A percentile compares a stretch with the other conserved stretches of the same genome.
phyloP scores from a whole-genome alignment of 2,888 invertebrate genomes.

The Phorcus lineatus region DNA sequence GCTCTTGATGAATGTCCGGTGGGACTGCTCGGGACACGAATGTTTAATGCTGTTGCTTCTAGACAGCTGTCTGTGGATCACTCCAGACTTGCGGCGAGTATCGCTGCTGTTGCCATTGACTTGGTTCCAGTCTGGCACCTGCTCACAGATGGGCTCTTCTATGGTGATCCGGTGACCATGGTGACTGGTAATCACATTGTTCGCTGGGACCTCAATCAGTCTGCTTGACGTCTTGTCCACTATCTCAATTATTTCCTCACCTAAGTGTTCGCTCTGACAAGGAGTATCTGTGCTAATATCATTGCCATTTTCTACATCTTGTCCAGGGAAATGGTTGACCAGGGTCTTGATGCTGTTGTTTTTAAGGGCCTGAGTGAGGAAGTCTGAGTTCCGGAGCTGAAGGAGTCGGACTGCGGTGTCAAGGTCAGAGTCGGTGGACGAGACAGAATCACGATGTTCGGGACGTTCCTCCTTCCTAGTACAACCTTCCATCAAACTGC shows the following conservation, averaged over 20 bases:
- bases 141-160: not conserved
- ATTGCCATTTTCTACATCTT: not conserved
- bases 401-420: not conserved
- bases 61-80: not conserved
- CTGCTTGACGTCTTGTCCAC: not conserved
- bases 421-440: conserved; percentile 7
- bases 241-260: not conserved
- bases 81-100: not conserved
- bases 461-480: not conserved
- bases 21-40: not conserved
- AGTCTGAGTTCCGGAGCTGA: conserved; percentile 5
- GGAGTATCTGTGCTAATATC: too few species aligned
- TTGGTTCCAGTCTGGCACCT: not conserved
- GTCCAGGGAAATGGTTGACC: not conserved
- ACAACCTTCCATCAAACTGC: conserved; percentile 7
- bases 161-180: not conserved
- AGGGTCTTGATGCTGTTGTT: not conserved
- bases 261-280: too few species aligned
- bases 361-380: not conserved
- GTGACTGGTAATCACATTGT: not conserved
- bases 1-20: not conserved
- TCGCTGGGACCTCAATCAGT: too few species aligned
- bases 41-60: not conserved
- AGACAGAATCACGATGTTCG: not conserved
- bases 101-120: not conserved